Conservation (phyloP, 1,140 invertebrate genomes). For the Himalopsyche phryganea region DNA sequence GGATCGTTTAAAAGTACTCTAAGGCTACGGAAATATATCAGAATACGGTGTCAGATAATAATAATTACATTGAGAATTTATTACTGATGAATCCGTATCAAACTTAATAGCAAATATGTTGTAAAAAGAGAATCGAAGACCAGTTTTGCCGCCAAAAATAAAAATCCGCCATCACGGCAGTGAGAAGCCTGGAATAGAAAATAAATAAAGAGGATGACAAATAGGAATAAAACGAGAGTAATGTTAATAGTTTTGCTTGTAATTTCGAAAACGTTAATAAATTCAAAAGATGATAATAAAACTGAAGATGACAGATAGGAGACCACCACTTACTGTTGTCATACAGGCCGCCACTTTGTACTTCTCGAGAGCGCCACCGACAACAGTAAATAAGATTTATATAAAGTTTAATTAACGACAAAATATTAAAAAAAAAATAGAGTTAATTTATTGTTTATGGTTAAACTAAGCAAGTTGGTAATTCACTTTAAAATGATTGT, state of each 20-base stretch:
- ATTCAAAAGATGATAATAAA: conserved; percentile 13
- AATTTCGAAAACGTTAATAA: conserved; percentile 11
- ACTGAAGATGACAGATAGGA: conserved; percentile 30
- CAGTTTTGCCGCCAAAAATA: too few relatives aligned
- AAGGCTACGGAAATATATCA: too few relatives aligned
- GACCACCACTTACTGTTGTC: conserved; percentile 35
- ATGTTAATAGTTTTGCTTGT: conserved; percentile 1
- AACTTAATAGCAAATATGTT: too few relatives aligned
- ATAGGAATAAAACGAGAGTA: neutral
- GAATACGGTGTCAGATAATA: too few relatives aligned
- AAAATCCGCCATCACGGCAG: too few relatives aligned
- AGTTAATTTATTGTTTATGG: neutral
- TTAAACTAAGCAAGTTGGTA: too few relatives aligned
- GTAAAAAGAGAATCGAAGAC: too few relatives aligned
- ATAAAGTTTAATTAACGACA: neutral
- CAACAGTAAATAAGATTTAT: conserved; percentile 31
- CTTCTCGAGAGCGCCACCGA: conserved; percentile 30
- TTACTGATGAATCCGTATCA: too few relatives aligned
- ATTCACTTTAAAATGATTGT: too few relatives aligned
- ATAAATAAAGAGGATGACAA: neutral
- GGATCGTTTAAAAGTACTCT: too few relatives aligned
- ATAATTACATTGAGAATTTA: too few relatives aligned
- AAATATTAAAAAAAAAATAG: conserved; percentile 8
- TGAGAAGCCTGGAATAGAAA: neutral
- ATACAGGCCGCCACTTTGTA: conserved; percentile 18